Percentiles rank a stretch among this genome's conserved stretches.
These are phyloP conservation scores for Arenicola marina DNA, from an alignment of 2,888 invertebrate genomes.

Conservation along the genomic window DNA sequence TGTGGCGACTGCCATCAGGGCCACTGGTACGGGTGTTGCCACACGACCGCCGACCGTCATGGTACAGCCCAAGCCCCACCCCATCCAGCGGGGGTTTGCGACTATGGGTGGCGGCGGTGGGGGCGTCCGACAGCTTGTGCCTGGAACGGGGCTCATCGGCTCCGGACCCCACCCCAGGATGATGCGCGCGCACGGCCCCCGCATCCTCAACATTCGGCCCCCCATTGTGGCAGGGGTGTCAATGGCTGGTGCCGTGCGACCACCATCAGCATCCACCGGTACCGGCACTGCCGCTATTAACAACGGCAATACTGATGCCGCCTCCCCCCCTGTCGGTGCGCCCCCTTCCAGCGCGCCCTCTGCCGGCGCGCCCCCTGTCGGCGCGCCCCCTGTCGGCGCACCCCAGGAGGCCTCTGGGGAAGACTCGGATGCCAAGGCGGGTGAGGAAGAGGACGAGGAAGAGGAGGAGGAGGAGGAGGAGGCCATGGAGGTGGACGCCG, in stretches of 20 bases:
- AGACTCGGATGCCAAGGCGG: constrained; percentile 15
- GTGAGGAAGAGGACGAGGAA: constrained; percentile 7
- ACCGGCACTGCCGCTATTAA: no score
- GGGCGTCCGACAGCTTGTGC: no score
- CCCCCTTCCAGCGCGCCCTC: background rate
- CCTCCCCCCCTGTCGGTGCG: background rate
- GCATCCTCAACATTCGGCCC: no score
- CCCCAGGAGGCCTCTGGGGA: constrained; percentile 10
- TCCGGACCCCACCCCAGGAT: no score
- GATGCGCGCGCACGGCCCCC: no score
- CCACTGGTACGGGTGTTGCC: background rate
- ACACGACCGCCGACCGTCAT: background rate
- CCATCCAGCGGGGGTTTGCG: background rate
- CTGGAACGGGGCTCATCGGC: no score
- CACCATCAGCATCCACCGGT: no score
- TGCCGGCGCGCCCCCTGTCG: background rate
- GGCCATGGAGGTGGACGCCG: background rate
- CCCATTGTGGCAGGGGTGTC: no score
- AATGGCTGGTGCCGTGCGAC: no score
- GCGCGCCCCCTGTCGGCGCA: background rate
- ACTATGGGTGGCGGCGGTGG: no score
- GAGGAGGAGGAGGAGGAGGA: constrained; percentile 9
- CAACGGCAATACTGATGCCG: background rate
- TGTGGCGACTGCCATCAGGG: no score
- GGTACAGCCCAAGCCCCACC: constrained; percentile 11